Base-by-base conservation (phyloP, 2,888 invertebrate species). In the Molanna angustata region DNA sequence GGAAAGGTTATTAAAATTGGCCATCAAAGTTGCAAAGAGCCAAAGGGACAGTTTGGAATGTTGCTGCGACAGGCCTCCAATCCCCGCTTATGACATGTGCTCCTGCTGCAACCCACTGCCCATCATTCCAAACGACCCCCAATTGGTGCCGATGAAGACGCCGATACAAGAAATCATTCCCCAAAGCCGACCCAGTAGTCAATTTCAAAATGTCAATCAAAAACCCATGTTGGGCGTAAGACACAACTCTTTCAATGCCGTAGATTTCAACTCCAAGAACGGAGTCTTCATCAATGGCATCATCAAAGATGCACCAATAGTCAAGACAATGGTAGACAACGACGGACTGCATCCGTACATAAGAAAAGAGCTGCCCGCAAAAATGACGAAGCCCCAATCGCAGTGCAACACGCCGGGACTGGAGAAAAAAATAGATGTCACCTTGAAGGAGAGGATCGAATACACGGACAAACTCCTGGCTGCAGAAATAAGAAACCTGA, bases 1-100 rank as follows among this genome's bases (percentile, higher is more conserved):
- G 52, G 79, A 84, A 60, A 81, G 83, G 33, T 68, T 86, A 16
- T 74, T 85, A 61, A 84, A 83, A 66, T 74, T 86, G 58, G 80
- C 79, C 2, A 74, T 79, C 3, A 78, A 77, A 67, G 72, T 72
- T 43, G 66, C 74, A 56, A 72, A 73, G 63, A 71, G 61, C 63
- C 52, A 52, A 22, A 70, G 69, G 53, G 76, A 76, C 61, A 75
- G 75, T 67, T 74, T 76, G 60, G 76, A 77, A 65, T 77, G 76
- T 63, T 76, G 77, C 67, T 58, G 58, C 39, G 52, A 56, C 31
- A 40, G 35, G 14, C 40, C 41, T 9, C 58, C 49, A 6, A 40
- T 50, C 13, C 52, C 48, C 14, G 27, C 58, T 17, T 56, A 54
- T 20, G 54, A 56, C 9, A 16, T 49, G 14, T 58, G 56, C 42